Evolutionary conservation across 2,888 invertebrate genomes (phyloP), one percentile per base, ranked within the genome.

Genomic region (Lobophora halterata): DNA sequence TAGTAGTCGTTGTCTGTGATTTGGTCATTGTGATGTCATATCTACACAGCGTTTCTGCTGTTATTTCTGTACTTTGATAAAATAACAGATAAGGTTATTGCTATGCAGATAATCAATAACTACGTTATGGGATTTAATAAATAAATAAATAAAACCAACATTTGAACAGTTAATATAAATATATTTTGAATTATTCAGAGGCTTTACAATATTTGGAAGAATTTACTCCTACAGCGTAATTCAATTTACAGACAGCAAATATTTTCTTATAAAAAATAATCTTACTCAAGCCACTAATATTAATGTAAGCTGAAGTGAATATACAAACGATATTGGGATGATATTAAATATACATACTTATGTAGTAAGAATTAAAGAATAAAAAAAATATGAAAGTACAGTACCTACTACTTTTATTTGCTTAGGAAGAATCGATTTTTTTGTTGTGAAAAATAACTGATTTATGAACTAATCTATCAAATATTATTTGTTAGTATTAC

Each of bases 121-220:
- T n/a, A 18, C 11, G 19, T 20, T 8, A 20, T 10, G n/a, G 3
- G 1, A 3, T 11, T 18, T 19, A 18, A 26, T 37, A 33, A 38
- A 35, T 17, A 30, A 11, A 44, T 34, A 74, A 86, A 82, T 77
- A 67, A 87, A 81, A 85, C 82, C 59, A 72, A 67, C 71, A 72
- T 61, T 58, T 86, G 87, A 87, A 87, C 87, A 87, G 86, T 87
- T 86, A 87, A 87, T 87, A 87, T 87, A 87, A 87, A 87, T 87
- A 87, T 87, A 87, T 83, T 87, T 86, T 80, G 82, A 86, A 87
- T 86, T 81, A 87, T 83, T 81, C 87, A 85, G 87, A 87, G 86
- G 85, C 87, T 83, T 83, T 78, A 86, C 85, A 85, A 83, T 86
- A 86, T 82, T 82, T 82, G 83, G 86, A 85, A 86, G 85, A 86